A percentile compares a stretch with the other conserved stretches of the same genome.
Conservation (phyloP, 1,140 invertebrate genomes). For the Papilio dardanus region DNA sequence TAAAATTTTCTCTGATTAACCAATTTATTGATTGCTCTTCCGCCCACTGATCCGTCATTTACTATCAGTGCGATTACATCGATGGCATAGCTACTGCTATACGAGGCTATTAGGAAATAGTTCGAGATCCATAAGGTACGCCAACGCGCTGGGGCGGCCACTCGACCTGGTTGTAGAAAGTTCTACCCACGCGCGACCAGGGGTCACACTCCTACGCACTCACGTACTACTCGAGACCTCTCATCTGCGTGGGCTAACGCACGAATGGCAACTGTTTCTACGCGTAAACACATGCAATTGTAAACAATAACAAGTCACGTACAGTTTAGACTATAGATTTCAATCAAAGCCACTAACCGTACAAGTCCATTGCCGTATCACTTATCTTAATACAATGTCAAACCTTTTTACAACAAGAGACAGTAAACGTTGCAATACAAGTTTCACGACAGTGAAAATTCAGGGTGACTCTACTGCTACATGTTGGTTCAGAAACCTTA, state of each 20-base stretch:
- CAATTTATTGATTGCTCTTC: conserved; percentile 14
- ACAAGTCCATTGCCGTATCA: too few species aligned
- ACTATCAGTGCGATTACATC: conserved; percentile 1
- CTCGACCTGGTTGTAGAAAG: conserved; percentile 55
- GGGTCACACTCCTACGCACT: conserved; percentile 55
- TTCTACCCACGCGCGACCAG: conserved; percentile 63
- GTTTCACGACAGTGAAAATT: not conserved
- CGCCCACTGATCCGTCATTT: conserved; percentile 18
- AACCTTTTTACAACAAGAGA: not conserved
- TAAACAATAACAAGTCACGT: conserved; percentile 22
- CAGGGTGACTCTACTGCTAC: not conserved
- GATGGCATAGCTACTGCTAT: conserved; percentile 15
- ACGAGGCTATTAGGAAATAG: conserved; percentile 19
- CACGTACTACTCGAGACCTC: conserved; percentile 5
- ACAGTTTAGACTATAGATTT: not conserved
- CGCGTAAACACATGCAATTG: not conserved
- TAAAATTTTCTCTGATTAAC: not conserved
- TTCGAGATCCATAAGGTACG: conserved; percentile 38
- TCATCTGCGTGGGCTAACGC: not conserved
- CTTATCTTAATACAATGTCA: not conserved
- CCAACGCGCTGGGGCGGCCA: conserved; percentile 43
- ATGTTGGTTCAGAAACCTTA: too few species aligned
- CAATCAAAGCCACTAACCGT: not conserved
- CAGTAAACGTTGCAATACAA: not conserved
- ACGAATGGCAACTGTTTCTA: not conserved